Evolutionary conservation across 1,140 invertebrate species (phyloP).

Genomic region (Pteromalus puparum): DNA sequence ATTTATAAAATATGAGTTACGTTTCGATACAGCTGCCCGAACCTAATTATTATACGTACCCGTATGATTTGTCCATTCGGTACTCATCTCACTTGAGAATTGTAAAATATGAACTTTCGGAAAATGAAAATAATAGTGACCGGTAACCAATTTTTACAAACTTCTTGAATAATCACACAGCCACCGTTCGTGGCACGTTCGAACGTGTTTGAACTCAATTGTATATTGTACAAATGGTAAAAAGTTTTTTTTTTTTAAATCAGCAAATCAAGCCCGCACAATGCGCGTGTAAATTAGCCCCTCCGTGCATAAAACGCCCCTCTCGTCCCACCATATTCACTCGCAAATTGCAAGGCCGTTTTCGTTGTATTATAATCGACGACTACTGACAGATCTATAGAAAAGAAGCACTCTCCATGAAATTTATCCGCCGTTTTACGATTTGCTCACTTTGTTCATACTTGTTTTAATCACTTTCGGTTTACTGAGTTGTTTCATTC

Average conservation of each 20-base stretch:
- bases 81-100: conserved; percentile 51
- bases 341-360: conserved; percentile 54
- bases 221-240: conserved; percentile 74
- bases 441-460: conserved; percentile 16
- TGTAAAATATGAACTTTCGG: conserved; percentile 63
- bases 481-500: not conserved
- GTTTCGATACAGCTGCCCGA: conserved; percentile 66
- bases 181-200: conserved; percentile 65
- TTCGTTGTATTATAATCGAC: conserved; percentile 52
- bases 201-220: conserved; percentile 70
- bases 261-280: conserved; percentile 63
- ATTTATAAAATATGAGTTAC: conserved; percentile 71
- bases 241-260: conserved; percentile 62
- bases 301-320: conserved; percentile 52
- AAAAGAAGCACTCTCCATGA: conserved; percentile 34
- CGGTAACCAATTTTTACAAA: conserved; percentile 52
- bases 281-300: conserved; percentile 62
- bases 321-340: conserved; percentile 54
- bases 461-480: not conserved
- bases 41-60: conserved; percentile 50
- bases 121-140: conserved; percentile 47
- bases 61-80: conserved; percentile 43
- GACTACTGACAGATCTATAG: conserved; percentile 40
- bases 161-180: conserved; percentile 56
- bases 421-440: conserved; percentile 17